A percentile compares a stretch with the other conserved stretches of the same genome.
phyloP scores from a whole-genome alignment of 2,113 vertebrate species.

The Gasterosteus aculeatus region DNA sequence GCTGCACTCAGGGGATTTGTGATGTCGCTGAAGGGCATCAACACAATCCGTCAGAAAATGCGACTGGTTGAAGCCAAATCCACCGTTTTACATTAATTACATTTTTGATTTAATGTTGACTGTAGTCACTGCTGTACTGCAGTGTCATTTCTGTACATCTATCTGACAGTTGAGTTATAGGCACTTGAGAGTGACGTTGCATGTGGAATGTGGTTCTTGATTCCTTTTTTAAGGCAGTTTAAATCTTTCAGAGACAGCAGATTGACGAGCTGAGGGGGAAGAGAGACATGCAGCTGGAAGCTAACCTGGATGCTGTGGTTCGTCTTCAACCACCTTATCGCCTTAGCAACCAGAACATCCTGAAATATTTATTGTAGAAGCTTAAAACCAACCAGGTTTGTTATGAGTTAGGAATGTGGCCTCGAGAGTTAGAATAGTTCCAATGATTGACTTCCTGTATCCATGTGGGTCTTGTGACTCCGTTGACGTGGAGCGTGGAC shows the following conservation, averaged over 20 bases:
- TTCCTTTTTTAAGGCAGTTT: background rate
- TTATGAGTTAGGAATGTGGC: background rate
- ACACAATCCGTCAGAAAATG: background rate
- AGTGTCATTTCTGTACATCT: background rate
- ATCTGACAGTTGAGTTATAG: background rate
- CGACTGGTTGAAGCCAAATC: background rate
- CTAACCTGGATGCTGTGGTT: background rate
- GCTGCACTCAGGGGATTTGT: background rate
- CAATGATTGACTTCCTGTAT: background rate
- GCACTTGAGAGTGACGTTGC: background rate
- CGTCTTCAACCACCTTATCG: no score
- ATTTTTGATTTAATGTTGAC: background rate
- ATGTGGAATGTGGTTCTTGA: background rate
- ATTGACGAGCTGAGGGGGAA: background rate
- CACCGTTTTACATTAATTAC: background rate
- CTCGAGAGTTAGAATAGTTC: background rate
- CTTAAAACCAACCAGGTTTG: background rate
- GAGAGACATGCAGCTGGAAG: background rate
- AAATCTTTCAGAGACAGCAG: background rate
- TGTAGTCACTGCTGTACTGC: background rate
- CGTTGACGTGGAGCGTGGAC: background rate
- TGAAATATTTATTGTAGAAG: background rate
- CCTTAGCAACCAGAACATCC: background rate
- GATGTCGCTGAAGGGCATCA: background rate
- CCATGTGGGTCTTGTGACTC: background rate